phyloP scores from a whole-genome alignment of 2,888 invertebrate genomes.

The Artemia sp. region DNA sequence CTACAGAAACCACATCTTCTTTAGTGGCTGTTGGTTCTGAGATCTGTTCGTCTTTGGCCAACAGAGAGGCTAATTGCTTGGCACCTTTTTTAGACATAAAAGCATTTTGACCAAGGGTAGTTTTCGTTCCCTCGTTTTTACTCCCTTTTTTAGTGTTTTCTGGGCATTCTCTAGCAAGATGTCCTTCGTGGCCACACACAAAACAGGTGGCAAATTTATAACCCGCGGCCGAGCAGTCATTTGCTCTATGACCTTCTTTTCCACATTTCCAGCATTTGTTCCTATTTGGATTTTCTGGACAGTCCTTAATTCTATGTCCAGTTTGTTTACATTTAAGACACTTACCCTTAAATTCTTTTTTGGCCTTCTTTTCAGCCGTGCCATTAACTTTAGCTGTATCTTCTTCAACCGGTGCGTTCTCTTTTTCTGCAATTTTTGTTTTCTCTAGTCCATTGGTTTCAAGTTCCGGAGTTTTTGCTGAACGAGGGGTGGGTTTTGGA shows the following conservation, averaged over 20 bases:
- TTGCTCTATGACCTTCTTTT: slow-evolving; percentile 61
- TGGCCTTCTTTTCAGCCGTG: slow-evolving; percentile 27
- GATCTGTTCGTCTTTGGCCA: too few species aligned
- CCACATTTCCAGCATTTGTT: slow-evolving; percentile 74
- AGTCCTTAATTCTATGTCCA: slow-evolving; percentile 63
- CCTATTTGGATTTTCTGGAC: slow-evolving; percentile 47
- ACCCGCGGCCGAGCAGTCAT: slow-evolving; percentile 37
- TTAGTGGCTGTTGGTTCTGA: too few species aligned
- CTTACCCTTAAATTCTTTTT: slow-evolving; percentile 41
- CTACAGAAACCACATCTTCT: too few species aligned
- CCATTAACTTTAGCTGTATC: neutral
- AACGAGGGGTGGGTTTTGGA: too few species aligned
- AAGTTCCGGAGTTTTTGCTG: too few species aligned
- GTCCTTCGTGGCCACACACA: slow-evolving; percentile 69
- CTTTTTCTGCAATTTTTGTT: too few species aligned
- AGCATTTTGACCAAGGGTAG: too few species aligned
- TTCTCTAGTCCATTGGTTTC: too few species aligned
- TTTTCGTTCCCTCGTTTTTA: too few species aligned
- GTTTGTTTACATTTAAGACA: slow-evolving; percentile 62
- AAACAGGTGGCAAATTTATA: slow-evolving; percentile 72
- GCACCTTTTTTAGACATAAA: too few species aligned
- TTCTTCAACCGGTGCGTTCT: too few species aligned
- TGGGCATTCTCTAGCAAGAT: slow-evolving; percentile 60
- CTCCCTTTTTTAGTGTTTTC: neutral
- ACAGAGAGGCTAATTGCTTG: too few species aligned